Evolutionary conservation across 2,113 vertebrate genomes (phyloP).

Genomic region (Montifringilla adamsi): DNA sequence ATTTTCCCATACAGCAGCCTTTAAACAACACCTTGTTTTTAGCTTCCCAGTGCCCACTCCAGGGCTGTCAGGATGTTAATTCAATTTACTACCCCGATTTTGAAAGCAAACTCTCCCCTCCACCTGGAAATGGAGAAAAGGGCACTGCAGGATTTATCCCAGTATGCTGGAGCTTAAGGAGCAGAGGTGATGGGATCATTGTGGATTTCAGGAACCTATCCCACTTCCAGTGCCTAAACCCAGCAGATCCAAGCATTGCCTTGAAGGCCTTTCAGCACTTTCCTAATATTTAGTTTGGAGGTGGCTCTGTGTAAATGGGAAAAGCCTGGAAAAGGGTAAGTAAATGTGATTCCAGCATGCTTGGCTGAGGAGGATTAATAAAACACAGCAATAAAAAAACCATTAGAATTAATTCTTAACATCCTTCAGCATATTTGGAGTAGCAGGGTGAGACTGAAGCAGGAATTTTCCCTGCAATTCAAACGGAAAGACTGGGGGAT

Average conservation of each 20-base stretch:
- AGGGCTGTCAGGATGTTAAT: neutral
- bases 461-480: neutral
- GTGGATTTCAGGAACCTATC: neutral
- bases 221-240: neutral
- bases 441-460: fast-evolving
- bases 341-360: neutral
- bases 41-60: neutral
- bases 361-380: neutral
- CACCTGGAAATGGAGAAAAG: neutral
- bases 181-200: neutral
- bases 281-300: neutral
- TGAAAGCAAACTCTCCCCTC: neutral
- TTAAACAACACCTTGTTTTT: neutral
- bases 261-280: neutral
- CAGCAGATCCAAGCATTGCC: neutral
- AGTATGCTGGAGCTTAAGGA: neutral
- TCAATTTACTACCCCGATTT: neutral
- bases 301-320: neutral
- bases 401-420: neutral
- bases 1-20: neutral
- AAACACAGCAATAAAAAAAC: neutral
- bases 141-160: neutral
- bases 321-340: neutral
- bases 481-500: neutral
- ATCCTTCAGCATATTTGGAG: neutral